These are phyloP conservation scores for Subanguina moxae DNA, from an alignment of 1,140 invertebrate species.

Conservation along the genomic window DNA sequence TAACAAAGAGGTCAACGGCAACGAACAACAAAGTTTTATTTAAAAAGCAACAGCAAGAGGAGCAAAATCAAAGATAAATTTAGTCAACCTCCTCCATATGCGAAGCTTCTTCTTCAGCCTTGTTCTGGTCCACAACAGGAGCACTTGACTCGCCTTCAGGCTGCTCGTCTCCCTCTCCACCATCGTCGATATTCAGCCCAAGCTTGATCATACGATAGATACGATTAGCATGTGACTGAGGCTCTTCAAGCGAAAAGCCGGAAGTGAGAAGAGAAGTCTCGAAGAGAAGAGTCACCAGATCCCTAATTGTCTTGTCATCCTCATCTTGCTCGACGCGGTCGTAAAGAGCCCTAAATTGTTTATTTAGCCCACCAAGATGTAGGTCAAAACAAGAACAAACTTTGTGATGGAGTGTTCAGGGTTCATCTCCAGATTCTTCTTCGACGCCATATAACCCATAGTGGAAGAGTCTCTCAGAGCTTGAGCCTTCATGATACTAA, in stretches of 20 bases:
- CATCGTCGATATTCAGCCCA: conserved; percentile 75
- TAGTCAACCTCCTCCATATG: conserved; percentile 99
- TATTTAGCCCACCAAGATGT: not conserved
- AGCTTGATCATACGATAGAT: conserved; percentile 87
- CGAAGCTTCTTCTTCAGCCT: no score
- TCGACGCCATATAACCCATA: conserved; percentile 92
- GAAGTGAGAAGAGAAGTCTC: conserved; percentile 84
- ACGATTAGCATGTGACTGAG: conserved; percentile 64
- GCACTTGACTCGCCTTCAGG: conserved; percentile 67
- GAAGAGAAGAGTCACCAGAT: conserved; percentile 82
- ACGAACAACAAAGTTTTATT: no score
- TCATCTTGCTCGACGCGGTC: conserved; percentile 88
- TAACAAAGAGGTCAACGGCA: no score
- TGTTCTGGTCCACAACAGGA: conserved; percentile 70
- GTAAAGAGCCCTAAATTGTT: conserved; percentile 66
- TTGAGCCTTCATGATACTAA: conserved; percentile 88
- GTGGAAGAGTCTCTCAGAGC: conserved; percentile 75
- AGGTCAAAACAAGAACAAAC: conserved; percentile 36
- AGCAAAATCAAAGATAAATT: no score
- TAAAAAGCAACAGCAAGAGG: no score
- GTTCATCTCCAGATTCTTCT: conserved; percentile 95
- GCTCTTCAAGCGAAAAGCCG: conserved; percentile 84
- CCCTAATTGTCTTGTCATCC: conserved; percentile 93
- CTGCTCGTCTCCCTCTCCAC: conserved; percentile 77
- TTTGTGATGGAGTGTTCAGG: conserved; percentile 92